A percentile compares a stretch with the other conserved stretches of the same genome.
Conservation (phyloP, 1,140 invertebrate species). For the Dendroctonus valens region DNA sequence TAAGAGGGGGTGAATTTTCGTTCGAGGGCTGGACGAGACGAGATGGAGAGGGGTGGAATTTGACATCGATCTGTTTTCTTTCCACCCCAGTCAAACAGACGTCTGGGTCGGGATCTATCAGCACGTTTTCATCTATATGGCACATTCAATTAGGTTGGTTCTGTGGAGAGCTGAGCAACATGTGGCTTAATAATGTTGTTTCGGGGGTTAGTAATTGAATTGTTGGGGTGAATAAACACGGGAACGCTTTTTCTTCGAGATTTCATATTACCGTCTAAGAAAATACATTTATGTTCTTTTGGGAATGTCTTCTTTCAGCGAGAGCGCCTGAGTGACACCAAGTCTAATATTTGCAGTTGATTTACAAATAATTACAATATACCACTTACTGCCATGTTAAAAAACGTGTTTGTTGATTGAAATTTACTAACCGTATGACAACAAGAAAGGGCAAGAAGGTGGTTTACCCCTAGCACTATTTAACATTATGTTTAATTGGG, state of each 20-base stretch:
- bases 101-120: constrained; percentile 44
- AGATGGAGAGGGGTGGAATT: constrained; percentile 30
- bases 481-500: too few species aligned
- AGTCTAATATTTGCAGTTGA: too few species aligned
- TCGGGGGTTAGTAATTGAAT: constrained; percentile 32
- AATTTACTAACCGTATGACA: too few species aligned
- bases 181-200: constrained; percentile 35
- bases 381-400: too few species aligned
- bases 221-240: constrained; percentile 29
- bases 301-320: too few species aligned
- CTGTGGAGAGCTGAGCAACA: constrained; percentile 34
- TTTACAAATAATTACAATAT: too few species aligned
- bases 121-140: constrained; percentile 33
- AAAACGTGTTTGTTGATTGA: too few species aligned
- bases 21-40: neutral
- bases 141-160: constrained; percentile 43
- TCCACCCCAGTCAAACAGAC: constrained; percentile 45
- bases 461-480: too few species aligned
- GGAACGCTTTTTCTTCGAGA: constrained; percentile 22
- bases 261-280: constrained; percentile 1
- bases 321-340: too few species aligned
- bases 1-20: constrained; percentile 14
- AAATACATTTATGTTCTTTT: too few species aligned
- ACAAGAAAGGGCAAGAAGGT: too few species aligned
- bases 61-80: constrained; percentile 44